phyloP scores from a whole-genome alignment of 2,113 vertebrate species.

The Pholis gunnellus region DNA sequence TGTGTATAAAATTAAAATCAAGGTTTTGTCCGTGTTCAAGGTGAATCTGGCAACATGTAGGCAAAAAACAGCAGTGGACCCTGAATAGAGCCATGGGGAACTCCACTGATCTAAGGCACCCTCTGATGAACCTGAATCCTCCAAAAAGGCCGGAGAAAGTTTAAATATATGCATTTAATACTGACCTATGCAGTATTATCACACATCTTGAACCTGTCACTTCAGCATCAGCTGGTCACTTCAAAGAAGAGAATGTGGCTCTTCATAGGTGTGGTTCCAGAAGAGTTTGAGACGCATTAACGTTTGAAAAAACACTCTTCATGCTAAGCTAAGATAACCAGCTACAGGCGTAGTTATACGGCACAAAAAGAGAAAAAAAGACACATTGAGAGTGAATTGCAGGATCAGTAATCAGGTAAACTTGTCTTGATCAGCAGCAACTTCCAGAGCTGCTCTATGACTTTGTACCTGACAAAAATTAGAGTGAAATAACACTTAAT shows the following conservation, averaged over 20 bases:
- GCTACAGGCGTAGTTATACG: not conserved
- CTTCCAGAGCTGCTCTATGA: too few species aligned
- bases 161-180: not conserved
- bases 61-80: conserved; percentile 4
- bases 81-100: not conserved
- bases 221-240: not conserved
- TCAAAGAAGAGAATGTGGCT: not conserved
- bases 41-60: not conserved
- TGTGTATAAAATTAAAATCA: not conserved
- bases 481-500: too few species aligned
- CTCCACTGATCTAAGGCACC: not conserved
- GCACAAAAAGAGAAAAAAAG: not conserved
- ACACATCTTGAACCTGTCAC: not conserved
- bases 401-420: not conserved
- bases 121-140: not conserved
- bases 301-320: not conserved
- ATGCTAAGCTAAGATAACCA: not conserved
- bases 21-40: not conserved
- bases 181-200: not conserved
- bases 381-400: not conserved
- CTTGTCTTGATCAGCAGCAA: not conserved
- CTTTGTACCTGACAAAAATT: too few species aligned
- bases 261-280: not conserved
- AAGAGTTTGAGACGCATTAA: not conserved
- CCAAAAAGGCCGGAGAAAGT: not conserved